A percentile compares a stretch with the other conserved stretches of the same genome.
phyloP scores from a whole-genome alignment of 2,113 vertebrate species.

The Anas platyrhynchos region DNA sequence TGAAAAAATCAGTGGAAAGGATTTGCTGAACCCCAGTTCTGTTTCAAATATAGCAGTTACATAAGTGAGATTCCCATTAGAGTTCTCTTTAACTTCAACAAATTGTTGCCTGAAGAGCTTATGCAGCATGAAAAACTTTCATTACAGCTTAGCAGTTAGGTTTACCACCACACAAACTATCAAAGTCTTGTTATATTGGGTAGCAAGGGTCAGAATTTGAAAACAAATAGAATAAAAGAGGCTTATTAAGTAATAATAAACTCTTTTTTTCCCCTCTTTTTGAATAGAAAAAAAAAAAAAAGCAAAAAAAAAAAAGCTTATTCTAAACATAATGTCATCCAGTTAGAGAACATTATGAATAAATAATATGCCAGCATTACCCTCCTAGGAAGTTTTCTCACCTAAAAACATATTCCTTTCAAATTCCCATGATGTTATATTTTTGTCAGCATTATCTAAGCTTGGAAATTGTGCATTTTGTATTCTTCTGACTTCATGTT shows the following conservation, averaged over 20 bases:
- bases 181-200: background rate
- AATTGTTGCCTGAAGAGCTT: constrained; percentile 8
- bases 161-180: background rate
- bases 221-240: background rate
- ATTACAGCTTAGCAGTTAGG: background rate
- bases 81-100: constrained; percentile 7
- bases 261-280: background rate
- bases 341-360: constrained; percentile 19
- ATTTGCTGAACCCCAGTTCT: background rate
- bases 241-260: constrained; percentile 17
- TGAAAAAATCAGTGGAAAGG: background rate
- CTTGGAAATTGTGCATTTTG: background rate
- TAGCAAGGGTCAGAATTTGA: constrained; percentile 16
- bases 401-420: constrained; percentile 21
- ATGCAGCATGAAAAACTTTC: background rate
- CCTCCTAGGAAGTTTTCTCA: background rate
- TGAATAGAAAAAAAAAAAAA: background rate
- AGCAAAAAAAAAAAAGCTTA: background rate
- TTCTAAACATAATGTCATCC: background rate
- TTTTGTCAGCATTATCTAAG: background rate
- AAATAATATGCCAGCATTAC: background rate
- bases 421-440: constrained; percentile 17
- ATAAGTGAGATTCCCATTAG: background rate
- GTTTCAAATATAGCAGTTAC: constrained; percentile 8
- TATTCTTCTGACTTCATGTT: background rate